Base-by-base conservation (phyloP, 2,888 invertebrate genomes). In the Allacma fusca region DNA sequence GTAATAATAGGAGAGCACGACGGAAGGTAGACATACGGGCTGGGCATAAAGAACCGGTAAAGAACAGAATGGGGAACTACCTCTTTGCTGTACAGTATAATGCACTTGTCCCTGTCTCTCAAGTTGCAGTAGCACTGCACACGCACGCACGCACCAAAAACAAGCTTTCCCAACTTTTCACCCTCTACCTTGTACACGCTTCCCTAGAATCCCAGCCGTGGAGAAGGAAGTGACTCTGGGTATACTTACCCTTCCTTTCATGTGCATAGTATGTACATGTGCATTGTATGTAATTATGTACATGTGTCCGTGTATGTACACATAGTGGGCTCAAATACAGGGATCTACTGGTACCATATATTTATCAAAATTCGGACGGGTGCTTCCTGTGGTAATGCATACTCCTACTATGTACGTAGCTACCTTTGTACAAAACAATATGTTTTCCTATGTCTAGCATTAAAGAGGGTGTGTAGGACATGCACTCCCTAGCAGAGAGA, bases 51-150 rank as follows among this genome's bases (percentile, higher is more conserved):
- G 50, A 50, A 28, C 40, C n/a, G 59, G 57, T 23, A 57, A 34
- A 44, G 65, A 74, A 75, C 19, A 29, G 75, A 75, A 29, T 75
- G 50, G 50, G 75, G 69, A 68, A 75, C 68, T 68, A 26, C 34
- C 69, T 57, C 75, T 68, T 29, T 12, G 21, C 28, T 24, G 59
- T 24, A 28, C 65, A 44, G 29, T 76, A 62, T 76, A 64, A 62
- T 64, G 64, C 70, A 70, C 70, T 76, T 70, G 76, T 70, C 71
- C 29, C n/a, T 71, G 24, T 44, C 44, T 44, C 16, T 70, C 43
- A 50, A 19, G 40, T 34, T 68, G 67, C 67, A 29, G 40, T 34
- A 21, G 28, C 29, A 13, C 29, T 50, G 19, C 57, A 50, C 50
- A 44, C 70, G 40, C 44, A 50, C 69, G 69, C 69, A 69, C 69